These are phyloP conservation scores for Corythaixoides concolor DNA, from an alignment of 2,113 vertebrate species.

Conservation along the genomic window DNA sequence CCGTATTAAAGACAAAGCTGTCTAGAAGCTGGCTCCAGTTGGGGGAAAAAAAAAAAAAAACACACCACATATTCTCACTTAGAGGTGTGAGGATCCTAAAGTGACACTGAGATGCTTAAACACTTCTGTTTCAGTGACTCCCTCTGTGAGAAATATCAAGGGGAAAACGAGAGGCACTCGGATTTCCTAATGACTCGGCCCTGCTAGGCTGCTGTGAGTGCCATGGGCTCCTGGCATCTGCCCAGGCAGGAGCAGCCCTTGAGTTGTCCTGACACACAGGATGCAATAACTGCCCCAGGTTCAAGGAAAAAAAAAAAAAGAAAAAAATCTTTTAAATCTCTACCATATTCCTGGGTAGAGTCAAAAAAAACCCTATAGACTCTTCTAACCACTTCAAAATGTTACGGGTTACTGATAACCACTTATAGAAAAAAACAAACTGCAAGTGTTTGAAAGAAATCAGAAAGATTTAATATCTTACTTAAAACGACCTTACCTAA, in stretches of 20 bases:
- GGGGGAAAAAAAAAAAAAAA: neutral
- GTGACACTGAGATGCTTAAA: neutral
- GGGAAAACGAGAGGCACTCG: neutral
- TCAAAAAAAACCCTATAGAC: neutral
- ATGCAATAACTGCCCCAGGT: neutral
- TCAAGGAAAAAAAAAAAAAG: too few relatives aligned
- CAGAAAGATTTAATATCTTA: neutral
- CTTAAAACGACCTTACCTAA: neutral
- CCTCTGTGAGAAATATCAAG: neutral
- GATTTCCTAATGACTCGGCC: neutral
- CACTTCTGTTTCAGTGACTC: neutral
- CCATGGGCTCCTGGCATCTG: neutral
- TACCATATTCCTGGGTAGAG: neutral
- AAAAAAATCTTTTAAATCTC: neutral
- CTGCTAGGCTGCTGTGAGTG: fast-evolving
- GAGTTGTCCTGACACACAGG: neutral
- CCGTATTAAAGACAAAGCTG: neutral
- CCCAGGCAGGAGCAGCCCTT: neutral
- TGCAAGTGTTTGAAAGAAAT: neutral
- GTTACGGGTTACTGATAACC: neutral
- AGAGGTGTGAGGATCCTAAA: neutral
- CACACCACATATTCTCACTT: neutral
- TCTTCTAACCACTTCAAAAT: neutral
- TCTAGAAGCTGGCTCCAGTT: neutral
- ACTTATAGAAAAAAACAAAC: neutral